Evolutionary conservation across 1,140 invertebrate genomes (phyloP).

Genomic region (Gyrodactylus bullatarudis): DNA sequence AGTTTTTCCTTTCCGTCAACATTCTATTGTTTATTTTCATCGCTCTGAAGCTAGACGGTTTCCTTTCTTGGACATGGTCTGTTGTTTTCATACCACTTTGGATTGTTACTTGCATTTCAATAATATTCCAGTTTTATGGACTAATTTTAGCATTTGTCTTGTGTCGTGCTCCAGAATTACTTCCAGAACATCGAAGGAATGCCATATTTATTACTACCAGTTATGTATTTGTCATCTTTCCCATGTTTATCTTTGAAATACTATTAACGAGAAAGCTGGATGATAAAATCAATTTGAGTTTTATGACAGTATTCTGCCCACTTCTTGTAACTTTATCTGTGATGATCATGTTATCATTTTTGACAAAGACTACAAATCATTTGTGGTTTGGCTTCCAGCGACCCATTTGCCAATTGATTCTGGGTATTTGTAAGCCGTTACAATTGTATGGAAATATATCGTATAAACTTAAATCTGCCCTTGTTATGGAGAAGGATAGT

Average conservation of each 20-base stretch:
- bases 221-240: background rate
- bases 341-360: slow-evolving; percentile 1
- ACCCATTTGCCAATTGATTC: background rate
- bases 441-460: slow-evolving; percentile 1
- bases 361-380: background rate
- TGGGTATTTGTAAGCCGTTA: background rate
- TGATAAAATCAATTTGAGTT: background rate
- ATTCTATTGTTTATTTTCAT: slow-evolving; percentile 5
- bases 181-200: background rate
- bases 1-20: background rate
- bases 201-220: background rate
- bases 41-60: background rate
- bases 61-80: background rate
- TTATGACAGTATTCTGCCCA: background rate
- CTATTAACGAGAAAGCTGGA: background rate
- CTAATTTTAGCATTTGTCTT: background rate
- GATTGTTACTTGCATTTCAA: background rate
- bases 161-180: background rate
- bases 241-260: background rate
- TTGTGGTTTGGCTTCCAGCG: slow-evolving; percentile 1
- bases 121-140: background rate
- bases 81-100: slow-evolving; percentile 3
- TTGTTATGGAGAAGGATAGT: background rate
- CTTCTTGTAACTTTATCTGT: background rate
- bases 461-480: slow-evolving; percentile 1